phyloP scores from a whole-genome alignment of 2,113 vertebrate genomes.

The Pygoscelis antarcticus region DNA sequence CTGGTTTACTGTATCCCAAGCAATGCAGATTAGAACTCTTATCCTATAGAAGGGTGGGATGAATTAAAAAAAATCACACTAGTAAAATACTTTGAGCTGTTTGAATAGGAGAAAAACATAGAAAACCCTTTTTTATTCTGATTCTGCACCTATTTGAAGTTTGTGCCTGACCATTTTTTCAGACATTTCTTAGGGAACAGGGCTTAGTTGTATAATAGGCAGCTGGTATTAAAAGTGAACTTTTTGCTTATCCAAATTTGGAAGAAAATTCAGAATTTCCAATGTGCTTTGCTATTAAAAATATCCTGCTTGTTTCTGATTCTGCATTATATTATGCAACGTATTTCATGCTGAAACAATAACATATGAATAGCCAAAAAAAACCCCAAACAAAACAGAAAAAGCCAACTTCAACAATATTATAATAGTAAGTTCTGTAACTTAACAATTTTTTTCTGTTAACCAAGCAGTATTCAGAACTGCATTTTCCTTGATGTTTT shows the following conservation, averaged over 20 bases:
- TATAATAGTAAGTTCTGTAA: background rate
- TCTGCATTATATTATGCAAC: background rate
- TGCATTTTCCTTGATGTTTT: background rate
- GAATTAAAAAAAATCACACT: background rate
- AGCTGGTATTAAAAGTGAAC: background rate
- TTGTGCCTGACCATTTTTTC: background rate
- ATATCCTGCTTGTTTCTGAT: background rate
- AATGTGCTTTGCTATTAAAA: background rate
- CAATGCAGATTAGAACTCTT: background rate
- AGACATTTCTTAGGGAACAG: background rate
- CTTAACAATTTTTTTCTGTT: background rate
- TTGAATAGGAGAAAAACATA: background rate
- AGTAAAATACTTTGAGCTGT: background rate
- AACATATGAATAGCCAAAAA: background rate
- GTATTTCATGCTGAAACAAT: background rate
- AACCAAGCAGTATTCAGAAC: background rate
- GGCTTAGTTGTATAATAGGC: background rate
- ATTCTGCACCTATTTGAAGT: background rate
- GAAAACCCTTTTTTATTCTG: background rate
- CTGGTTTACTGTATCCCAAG: background rate
- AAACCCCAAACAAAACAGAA: background rate
- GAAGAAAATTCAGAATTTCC: constrained; percentile 25
- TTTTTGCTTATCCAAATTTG: background rate
- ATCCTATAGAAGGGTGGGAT: background rate
- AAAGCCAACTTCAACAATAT: background rate